Evolutionary conservation across 2,888 invertebrate genomes (phyloP), one percentile per base, ranked within the genome.

Genomic region (Sesia bembeciformis): DNA sequence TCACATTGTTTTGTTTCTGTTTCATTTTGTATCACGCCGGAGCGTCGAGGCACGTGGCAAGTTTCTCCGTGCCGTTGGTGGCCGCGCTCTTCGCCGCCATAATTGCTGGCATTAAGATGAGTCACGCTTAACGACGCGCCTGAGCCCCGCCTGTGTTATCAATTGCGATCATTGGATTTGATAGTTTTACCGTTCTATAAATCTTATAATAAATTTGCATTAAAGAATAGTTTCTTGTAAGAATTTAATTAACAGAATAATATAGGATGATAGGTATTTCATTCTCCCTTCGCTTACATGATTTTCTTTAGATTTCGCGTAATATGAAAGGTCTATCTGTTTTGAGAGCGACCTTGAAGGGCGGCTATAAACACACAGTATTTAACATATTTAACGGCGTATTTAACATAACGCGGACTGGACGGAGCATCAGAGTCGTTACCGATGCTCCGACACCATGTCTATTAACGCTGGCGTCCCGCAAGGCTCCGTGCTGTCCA

Each of bases 71-170:
- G 62, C 61, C 66, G 57, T 65, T 67, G 67, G 72, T 68, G 70
- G 71, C 72, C 67, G 72, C 74, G 72, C 72, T 23, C 23, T 23
- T 74, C 72, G 70, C 72, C 70, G 70, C 74, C 70, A 76, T 86
- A 84, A 88, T 85, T 86, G 81, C 82, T 70, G 72, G 79, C 68
- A 85, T 87, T 86, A 86, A 86, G 80, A 86, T 87, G 87, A 89
- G 84, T 88, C 88, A 88, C 80, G 85, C 85, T 87, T 76, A 81
- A 74, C 81, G 82, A 83, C 78, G 77, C 78, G 81, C 70, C 74
- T 60, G 69, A 72, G 73, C 76, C 71, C 76, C 77, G 80, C 76
- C 81, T 74, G 74, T 63, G 72, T 77, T 81, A 83, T 81, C 81
- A 79, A 78, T 77, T 60, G 23, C 23, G 23, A 23, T 23, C 23